These are phyloP conservation scores for Lamprologus tigripictilis DNA, from an alignment of 2,113 vertebrate genomes.

Conservation along the genomic window DNA sequence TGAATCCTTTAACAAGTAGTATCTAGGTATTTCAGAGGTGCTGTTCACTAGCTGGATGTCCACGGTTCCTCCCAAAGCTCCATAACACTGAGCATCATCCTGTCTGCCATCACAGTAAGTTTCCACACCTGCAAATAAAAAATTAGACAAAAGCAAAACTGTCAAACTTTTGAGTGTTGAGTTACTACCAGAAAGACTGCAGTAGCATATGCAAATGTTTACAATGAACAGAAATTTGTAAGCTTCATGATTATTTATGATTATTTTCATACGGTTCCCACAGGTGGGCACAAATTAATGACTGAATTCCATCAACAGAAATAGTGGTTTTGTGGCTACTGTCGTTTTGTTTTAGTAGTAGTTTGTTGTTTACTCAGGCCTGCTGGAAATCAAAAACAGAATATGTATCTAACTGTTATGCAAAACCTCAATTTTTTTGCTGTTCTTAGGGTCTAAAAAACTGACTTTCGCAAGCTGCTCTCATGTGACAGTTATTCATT, in stretches of 20 bases:
- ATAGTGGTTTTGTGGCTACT: neutral
- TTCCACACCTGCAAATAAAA: neutral
- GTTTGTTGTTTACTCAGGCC: neutral
- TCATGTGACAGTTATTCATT: neutral
- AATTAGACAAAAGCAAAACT: neutral
- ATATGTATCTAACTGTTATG: neutral
- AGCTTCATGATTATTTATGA: neutral
- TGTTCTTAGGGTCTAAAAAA: neutral
- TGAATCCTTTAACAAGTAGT: neutral
- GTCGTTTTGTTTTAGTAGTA: neutral
- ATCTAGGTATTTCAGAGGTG: neutral
- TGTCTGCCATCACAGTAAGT: neutral
- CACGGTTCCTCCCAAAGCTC: neutral
- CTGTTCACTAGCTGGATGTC: neutral
- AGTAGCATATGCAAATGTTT: neutral
- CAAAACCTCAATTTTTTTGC: neutral
- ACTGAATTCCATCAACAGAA: neutral
- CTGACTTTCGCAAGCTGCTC: accelerated
- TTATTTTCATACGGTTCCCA: neutral
- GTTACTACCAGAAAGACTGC: neutral
- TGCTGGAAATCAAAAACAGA: neutral
- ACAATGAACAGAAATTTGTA: neutral
- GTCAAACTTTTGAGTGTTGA: neutral
- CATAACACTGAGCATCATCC: neutral
- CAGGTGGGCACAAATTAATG: neutral